Evolutionary conservation across 64 coral and sea anemone species (phyloP).

Genomic region (Montipora efflorescens): DNA sequence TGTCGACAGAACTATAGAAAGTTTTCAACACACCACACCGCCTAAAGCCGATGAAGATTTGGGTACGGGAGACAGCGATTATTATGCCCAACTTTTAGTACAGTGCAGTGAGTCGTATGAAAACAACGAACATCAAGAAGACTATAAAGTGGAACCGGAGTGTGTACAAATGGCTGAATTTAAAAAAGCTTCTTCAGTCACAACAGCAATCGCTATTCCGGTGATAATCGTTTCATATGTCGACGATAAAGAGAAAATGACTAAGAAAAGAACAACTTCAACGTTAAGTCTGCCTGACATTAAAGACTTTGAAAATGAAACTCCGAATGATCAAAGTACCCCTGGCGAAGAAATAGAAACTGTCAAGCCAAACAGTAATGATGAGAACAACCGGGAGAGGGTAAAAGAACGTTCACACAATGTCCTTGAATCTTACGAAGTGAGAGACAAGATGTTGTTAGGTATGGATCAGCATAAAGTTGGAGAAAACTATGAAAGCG

Average conservation of each 20-base stretch:
- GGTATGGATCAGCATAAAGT: too few relatives aligned
- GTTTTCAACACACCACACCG: background rate
- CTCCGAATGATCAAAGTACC: conserved; percentile 43
- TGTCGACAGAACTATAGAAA: background rate
- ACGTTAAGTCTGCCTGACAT: background rate
- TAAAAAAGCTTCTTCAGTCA: background rate
- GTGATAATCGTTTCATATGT: background rate
- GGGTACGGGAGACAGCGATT: background rate
- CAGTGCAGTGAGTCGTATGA: background rate
- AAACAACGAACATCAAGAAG: background rate
- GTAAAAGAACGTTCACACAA: background rate
- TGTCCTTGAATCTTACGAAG: background rate
- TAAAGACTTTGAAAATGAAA: conserved; percentile 34
- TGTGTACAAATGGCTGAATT: background rate
- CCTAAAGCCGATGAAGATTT: background rate
- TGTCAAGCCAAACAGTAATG: background rate
- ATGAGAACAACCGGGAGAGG: background rate
- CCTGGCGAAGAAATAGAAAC: conserved; percentile 21
- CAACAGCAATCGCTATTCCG: background rate
- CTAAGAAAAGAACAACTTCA: background rate
- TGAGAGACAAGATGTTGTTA: background rate
- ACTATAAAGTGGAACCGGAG: background rate
- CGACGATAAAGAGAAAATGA: conserved; percentile 3
- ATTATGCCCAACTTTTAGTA: background rate
- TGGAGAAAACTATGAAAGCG: background rate